These are phyloP conservation scores for Loris lydekkerianus DNA, from an alignment of 2,797 vertebrate genomes.

Conservation along the genomic window DNA sequence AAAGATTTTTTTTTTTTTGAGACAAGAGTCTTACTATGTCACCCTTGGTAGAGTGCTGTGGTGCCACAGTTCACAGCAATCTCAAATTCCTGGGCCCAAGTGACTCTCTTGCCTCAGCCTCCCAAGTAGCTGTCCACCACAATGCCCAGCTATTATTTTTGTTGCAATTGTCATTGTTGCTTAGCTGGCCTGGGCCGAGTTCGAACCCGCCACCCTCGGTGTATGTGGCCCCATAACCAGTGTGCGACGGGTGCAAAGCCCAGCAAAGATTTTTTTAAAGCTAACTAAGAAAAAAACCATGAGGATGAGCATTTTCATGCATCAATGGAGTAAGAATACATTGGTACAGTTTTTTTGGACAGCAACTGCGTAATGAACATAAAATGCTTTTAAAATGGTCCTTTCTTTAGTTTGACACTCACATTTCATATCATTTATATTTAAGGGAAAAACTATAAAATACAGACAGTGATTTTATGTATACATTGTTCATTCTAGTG, in stretches of 20 bases:
- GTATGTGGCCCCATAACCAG: too few relatives aligned
- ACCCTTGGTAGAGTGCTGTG: too few relatives aligned
- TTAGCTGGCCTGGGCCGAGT: too few relatives aligned
- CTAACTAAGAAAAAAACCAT: not conserved
- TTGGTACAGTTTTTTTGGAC: not conserved
- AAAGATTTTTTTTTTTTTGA: not conserved
- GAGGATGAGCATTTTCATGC: not conserved
- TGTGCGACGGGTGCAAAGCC: too few relatives aligned
- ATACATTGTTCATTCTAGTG: not conserved
- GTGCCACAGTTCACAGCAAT: too few relatives aligned
- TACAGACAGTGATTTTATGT: not conserved
- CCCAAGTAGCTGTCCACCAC: too few relatives aligned
- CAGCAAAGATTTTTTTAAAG: not conserved
- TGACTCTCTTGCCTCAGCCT: too few relatives aligned
- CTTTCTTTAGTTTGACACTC: not conserved
- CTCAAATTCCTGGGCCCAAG: too few relatives aligned
- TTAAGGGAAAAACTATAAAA: not conserved
- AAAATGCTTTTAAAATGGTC: constrained; percentile 2
- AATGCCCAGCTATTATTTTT: too few relatives aligned
- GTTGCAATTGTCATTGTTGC: too few relatives aligned
- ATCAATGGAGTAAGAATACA: not conserved
- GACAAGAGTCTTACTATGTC: too few relatives aligned
- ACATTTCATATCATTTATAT: constrained; percentile 24
- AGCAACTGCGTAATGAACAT: not conserved
- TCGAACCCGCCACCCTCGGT: too few relatives aligned